Evolutionary conservation across 2,888 invertebrate species (phyloP).

Genomic region (Meta bourneti): DNA sequence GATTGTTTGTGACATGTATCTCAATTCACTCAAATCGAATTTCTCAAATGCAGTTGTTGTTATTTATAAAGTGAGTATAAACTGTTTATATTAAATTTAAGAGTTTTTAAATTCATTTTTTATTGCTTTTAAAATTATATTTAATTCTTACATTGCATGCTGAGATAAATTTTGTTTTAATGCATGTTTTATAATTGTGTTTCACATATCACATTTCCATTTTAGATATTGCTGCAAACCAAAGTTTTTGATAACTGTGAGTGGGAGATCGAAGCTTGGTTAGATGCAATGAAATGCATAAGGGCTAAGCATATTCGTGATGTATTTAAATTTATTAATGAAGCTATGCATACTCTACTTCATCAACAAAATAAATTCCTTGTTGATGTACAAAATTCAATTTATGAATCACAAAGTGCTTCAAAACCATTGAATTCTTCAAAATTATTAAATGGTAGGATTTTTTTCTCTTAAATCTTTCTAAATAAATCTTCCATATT

Average conservation of each 20-base stretch:
- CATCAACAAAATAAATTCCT: slow-evolving; percentile 32
- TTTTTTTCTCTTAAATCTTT: not conserved
- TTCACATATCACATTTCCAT: not conserved
- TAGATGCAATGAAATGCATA: slow-evolving; percentile 40
- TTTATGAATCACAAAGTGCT: not conserved
- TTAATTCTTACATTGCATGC: not conserved
- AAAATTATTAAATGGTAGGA: not conserved
- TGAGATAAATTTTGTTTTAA: not conserved
- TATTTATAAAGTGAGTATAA: slow-evolving; percentile 32
- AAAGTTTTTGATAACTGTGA: slow-evolving; percentile 66
- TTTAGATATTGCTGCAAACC: slow-evolving; percentile 50
- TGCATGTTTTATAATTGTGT: not conserved
- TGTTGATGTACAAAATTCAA: not conserved
- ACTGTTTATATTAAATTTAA: not conserved
- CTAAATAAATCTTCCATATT: too few relatives aligned
- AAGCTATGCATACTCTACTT: slow-evolving; percentile 20
- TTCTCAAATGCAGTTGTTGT: not conserved
- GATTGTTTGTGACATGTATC: slow-evolving; percentile 21
- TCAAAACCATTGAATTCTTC: not conserved
- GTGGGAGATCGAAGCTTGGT: slow-evolving; percentile 68
- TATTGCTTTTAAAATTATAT: not conserved
- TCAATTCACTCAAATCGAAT: slow-evolving; percentile 15
- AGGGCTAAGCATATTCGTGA: slow-evolving; percentile 29
- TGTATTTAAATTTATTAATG: slow-evolving; percentile 50
- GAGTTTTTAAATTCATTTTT: not conserved